Evolutionary conservation across 2,113 vertebrate species (phyloP).

Genomic region (Microcebus tavaratra): DNA sequence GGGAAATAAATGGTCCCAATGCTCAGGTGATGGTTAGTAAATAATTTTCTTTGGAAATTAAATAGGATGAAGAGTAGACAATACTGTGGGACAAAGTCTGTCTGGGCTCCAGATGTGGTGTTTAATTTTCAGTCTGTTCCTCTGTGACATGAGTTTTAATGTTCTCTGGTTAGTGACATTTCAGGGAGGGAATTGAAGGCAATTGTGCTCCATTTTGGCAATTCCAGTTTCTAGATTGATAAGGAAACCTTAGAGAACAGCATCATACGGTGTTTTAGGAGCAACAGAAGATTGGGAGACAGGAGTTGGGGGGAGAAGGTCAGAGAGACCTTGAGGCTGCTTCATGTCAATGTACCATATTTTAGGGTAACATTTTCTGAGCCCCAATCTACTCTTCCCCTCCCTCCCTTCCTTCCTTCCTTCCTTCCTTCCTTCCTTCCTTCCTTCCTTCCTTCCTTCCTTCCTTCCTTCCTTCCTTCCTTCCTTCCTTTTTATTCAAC

Average conservation of each 20-base stretch:
- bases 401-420: too few species aligned
- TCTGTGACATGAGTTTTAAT: not conserved
- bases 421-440: too few species aligned
- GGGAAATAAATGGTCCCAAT: not conserved
- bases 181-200: not conserved
- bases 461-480: not conserved
- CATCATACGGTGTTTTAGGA: not conserved
- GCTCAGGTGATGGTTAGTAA: not conserved
- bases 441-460: rapidly evolving
- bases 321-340: not conserved
- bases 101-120: not conserved
- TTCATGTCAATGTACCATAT: not conserved
- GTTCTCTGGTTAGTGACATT: not conserved
- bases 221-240: not conserved
- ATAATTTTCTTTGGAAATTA: not conserved
- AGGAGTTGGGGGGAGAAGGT: not conserved
- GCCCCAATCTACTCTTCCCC: too few species aligned
- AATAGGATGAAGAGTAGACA: not conserved
- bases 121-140: not conserved
- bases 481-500: not conserved
- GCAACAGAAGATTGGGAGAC: not conserved
- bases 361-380: not conserved
- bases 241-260: not conserved
- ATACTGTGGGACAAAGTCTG: not conserved
- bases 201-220: not conserved